A percentile compares a stretch with the other conserved stretches of the same genome.
Evolutionary conservation across 1,140 invertebrate species (phyloP).

Genomic region (Triops longicaudatus): DNA sequence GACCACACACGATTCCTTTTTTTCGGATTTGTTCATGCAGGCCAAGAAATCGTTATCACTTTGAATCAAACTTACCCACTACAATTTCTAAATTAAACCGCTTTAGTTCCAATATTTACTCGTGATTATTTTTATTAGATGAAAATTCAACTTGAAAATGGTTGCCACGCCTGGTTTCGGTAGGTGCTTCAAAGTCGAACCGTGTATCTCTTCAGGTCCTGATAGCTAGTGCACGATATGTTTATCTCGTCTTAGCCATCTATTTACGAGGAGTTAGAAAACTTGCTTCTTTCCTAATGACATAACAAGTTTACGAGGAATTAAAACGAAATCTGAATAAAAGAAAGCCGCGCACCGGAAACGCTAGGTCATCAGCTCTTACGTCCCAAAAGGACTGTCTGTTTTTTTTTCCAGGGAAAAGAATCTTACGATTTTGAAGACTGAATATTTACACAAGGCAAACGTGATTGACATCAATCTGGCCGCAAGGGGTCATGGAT

Average conservation of each 20-base stretch:
- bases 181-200: background rate
- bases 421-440: background rate
- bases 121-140: too few species aligned
- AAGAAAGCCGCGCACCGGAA: constrained; percentile 8
- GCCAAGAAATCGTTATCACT: too few species aligned
- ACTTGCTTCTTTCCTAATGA: background rate
- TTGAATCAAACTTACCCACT: too few species aligned
- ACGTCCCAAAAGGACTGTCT: background rate
- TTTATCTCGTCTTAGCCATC: background rate
- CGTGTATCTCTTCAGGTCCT: background rate
- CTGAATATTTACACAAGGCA: background rate
- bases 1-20: background rate
- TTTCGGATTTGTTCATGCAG: background rate
- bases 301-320: background rate
- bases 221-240: background rate
- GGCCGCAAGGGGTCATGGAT: constrained; percentile 8
- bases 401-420: background rate
- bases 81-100: too few species aligned
- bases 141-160: too few species aligned
- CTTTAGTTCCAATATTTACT: too few species aligned
- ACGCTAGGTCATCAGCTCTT: background rate
- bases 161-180: too few species aligned
- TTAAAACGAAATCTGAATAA: background rate
- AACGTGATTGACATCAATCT: background rate
- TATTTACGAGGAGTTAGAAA: background rate